Conservation (phyloP, 2,113 vertebrate species). For the rabbit (Oryctolagus cuniculus) region mOryCun1.1 NC_091438.1:3841001-3841500, state of each 20-base stretch:
- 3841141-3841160: conserved; percentile 1
- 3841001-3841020: neutral
- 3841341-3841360: neutral
- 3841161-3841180: conserved; percentile 16
- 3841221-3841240: conserved; percentile 52
- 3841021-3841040: neutral
- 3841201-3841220: neutral
- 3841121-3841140: conserved; percentile 21
- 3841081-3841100: neutral
- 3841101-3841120: neutral
- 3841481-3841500: neutral
- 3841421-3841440: conserved; percentile 1
- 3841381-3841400: neutral
- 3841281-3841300: conserved; percentile 54
- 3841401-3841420: neutral
- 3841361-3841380: neutral
- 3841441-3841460: neutral
- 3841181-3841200: neutral
- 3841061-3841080: neutral
- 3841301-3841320: conserved; percentile 16
- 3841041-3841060: neutral
- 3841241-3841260: conserved; percentile 36
- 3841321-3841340: conserved; percentile 44
- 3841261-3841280: conserved; percentile 34
- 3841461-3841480: neutral